A percentile compares a stretch with the other conserved stretches of the same genome.
Evolutionary conservation across 2,113 vertebrate species (phyloP).

Genomic region (Xenus cinereus): DNA sequence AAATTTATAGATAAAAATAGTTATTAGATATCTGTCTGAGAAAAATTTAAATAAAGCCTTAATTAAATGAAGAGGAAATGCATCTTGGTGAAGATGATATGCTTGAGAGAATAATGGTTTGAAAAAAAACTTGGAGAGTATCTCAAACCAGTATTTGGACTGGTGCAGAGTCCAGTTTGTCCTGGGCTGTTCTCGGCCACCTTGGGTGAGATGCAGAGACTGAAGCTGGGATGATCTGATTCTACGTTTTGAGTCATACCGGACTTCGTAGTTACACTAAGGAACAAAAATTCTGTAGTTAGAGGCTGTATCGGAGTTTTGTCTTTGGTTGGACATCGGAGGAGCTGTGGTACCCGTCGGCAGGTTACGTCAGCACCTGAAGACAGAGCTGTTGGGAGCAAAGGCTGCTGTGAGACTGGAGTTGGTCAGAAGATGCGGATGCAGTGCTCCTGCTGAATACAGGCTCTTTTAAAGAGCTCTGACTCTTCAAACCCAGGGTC

Average conservation of each 20-base stretch:
- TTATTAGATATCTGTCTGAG: neutral
- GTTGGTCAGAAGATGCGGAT: neutral
- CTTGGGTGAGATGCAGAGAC: neutral
- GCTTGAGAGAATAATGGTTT: neutral
- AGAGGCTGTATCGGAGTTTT: neutral
- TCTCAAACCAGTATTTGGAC: neutral
- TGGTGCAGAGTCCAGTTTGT: neutral
- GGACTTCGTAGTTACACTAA: neutral
- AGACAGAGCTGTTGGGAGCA: neutral
- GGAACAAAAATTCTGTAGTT: neutral
- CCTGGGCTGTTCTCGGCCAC: neutral
- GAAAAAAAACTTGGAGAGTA: neutral
- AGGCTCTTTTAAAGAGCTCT: neutral
- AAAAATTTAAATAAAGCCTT: neutral
- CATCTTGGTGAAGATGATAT: neutral
- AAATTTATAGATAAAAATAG: neutral
- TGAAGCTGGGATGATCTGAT: neutral
- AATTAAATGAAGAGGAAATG: neutral
- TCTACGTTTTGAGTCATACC: neutral
- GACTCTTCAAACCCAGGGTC: neutral
- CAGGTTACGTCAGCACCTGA: neutral
- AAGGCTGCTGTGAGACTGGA: neutral
- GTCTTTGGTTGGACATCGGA: accelerated
- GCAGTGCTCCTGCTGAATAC: accelerated
- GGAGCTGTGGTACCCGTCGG: accelerated